Evolutionary conservation across 2,888 invertebrate species (phyloP).

Genomic region (Lingula anatina): DNA sequence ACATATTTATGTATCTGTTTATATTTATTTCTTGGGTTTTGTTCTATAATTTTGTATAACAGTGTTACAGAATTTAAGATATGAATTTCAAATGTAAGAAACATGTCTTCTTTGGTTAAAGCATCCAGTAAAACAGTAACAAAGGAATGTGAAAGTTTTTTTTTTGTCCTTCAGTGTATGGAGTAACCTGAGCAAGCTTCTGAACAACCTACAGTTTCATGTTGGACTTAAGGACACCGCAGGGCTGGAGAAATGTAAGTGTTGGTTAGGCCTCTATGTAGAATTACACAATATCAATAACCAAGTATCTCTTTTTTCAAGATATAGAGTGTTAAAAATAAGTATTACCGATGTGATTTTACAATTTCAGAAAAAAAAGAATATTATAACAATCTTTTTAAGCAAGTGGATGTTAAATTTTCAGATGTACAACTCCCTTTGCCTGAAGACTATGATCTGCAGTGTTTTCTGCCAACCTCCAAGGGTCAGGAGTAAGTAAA

Average conservation of each 20-base stretch:
- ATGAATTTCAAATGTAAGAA: neutral
- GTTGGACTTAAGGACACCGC: slow-evolving; percentile 6
- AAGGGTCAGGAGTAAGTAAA: slow-evolving; percentile 42
- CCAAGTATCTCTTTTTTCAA: too few relatives aligned
- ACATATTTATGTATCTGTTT: too few relatives aligned
- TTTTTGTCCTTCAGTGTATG: slow-evolving; percentile 59
- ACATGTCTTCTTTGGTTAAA: neutral
- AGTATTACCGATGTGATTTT: too few relatives aligned
- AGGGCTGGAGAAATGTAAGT: slow-evolving; percentile 58
- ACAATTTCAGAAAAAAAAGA: too few relatives aligned
- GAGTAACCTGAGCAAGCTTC: slow-evolving; percentile 72
- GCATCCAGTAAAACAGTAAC: neutral
- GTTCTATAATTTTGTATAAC: neutral
- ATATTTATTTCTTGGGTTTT: too few relatives aligned
- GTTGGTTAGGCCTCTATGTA: too few relatives aligned
- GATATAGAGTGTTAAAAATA: too few relatives aligned
- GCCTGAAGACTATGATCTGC: slow-evolving; percentile 73
- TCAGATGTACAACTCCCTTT: slow-evolving; percentile 57
- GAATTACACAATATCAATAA: too few relatives aligned
- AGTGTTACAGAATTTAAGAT: neutral
- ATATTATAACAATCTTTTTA: too few relatives aligned
- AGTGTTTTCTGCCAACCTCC: slow-evolving; percentile 71
- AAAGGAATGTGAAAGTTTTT: neutral
- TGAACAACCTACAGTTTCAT: slow-evolving; percentile 62
- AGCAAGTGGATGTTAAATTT: too few relatives aligned